Base-by-base conservation (phyloP, 2,113 vertebrate genomes). In the Hydropotes inermis region DNA sequence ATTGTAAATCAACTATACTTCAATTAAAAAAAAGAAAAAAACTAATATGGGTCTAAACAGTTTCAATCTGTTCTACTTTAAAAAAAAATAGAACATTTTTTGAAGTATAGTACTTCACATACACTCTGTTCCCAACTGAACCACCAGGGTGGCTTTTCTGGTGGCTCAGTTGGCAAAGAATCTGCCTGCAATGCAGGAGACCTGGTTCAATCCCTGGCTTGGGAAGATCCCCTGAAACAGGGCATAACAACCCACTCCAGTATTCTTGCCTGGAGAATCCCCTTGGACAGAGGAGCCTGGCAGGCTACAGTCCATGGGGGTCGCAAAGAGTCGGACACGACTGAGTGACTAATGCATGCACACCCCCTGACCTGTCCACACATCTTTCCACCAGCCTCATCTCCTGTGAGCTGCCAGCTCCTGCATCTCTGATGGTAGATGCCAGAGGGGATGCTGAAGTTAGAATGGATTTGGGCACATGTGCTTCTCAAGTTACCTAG, bases 291-390 rank as follows among this genome's bases (percentile, higher is more conserved):
- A 74, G 5, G 67, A 74, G 67, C 19, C n/a, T 74, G 36, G 19
- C 5, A 1, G 36, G 9, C 36, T 74, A 13, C 67, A 39, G 67
- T 74, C 36, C 67, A 74, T 21, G 13, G 36, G 19, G 19, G n/a
- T 74, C 5, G 0, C 19, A 74, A 23, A 70, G 67, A 25, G 67
- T 74, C 1, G 0, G 67, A 39, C 19, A 74, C 0, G n/a, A 74
- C 36, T 74, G 67, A 74, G 67, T 13, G 36, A 74, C 67, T 70
- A 3, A 36, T 9, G 12, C 5, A 0, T 23, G 36, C 10, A 25
- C 10, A 23, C 19, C 10, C 30, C 19, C 19, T 52, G 52, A 10
- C n/a, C 19, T 61, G 50, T 60, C 28, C 61, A 19, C 3, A 3
- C 54, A 16, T 87, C 33, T 84, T 83, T 28, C 28, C 15, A 7